Conservation (phyloP, 1,140 invertebrate species). For the Capitella teleta region DNA sequence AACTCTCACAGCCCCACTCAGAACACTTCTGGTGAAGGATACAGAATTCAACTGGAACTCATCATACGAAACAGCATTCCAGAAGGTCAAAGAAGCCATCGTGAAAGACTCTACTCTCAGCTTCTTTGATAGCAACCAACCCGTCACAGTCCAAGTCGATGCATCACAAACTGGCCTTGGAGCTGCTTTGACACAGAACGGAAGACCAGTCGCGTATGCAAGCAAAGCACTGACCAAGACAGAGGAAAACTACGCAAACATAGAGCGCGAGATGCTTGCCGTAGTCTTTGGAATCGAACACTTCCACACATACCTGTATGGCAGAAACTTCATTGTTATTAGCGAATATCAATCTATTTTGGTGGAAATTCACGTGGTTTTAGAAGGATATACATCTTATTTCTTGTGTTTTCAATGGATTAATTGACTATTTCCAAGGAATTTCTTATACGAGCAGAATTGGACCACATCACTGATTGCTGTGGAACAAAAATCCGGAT, state of each 20-base stretch:
- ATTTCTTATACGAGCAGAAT: too few species aligned
- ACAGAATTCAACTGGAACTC: constrained; percentile 2
- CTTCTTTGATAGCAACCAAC: constrained; percentile 18
- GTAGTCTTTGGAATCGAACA: constrained; percentile 6
- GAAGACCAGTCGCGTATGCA: constrained; percentile 19
- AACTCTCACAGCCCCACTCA: background rate
- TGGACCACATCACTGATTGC: too few species aligned
- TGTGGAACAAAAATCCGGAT: too few species aligned
- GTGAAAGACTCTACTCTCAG: constrained; percentile 14
- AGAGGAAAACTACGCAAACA: constrained; percentile 10
- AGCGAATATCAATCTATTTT: constrained; percentile 15
- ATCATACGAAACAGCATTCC: constrained; percentile 10
- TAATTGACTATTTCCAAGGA: too few species aligned
- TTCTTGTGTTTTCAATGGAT: too few species aligned
- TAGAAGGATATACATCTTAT: too few species aligned
- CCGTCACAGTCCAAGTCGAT: constrained; percentile 20
- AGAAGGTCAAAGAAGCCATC: constrained; percentile 16
- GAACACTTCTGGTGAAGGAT: constrained; percentile 4
- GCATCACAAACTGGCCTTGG: constrained; percentile 30
- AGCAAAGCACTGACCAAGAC: too few species aligned
- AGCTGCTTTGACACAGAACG: constrained; percentile 39
- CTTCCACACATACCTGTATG: constrained; percentile 9
- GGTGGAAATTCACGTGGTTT: too few species aligned
- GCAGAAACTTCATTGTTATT: constrained; percentile 3
- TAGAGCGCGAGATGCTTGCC: constrained; percentile 9